Percentiles rank a stretch among this genome's conserved stretches.
Evolutionary conservation across 2,888 invertebrate genomes (phyloP).

Genomic region (Diaprepes abbreviatus): DNA sequence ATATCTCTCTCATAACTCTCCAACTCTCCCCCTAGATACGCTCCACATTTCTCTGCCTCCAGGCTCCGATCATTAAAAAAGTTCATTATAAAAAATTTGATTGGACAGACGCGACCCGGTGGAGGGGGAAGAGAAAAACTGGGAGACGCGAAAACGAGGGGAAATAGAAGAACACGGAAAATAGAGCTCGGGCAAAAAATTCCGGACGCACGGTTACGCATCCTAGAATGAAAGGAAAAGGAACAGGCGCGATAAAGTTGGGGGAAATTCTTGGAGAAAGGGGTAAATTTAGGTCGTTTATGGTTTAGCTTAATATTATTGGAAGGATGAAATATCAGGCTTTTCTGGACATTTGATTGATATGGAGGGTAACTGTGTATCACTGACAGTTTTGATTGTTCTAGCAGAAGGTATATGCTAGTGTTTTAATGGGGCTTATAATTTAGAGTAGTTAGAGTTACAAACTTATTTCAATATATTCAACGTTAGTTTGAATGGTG

Average conservation of each 20-base stretch:
- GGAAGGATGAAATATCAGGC: too few relatives aligned
- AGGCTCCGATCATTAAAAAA: constrained; percentile 49
- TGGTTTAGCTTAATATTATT: too few relatives aligned
- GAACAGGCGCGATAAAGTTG: constrained; percentile 50
- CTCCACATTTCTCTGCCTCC: constrained; percentile 38
- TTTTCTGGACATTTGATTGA: too few relatives aligned
- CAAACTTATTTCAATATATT: too few relatives aligned
- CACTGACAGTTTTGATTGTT: too few relatives aligned
- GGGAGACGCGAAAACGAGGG: constrained; percentile 34
- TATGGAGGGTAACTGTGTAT: too few relatives aligned
- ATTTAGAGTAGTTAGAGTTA: too few relatives aligned
- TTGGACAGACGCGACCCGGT: constrained; percentile 61
- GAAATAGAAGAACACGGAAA: constrained; percentile 49
- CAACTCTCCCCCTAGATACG: constrained; percentile 37
- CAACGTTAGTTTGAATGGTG: too few relatives aligned
- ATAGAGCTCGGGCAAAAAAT: constrained; percentile 45
- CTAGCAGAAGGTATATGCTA: too few relatives aligned
- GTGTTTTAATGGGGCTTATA: too few relatives aligned
- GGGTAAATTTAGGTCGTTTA: background rate
- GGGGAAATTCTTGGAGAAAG: constrained; percentile 45
- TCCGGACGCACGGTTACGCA: constrained; percentile 43
- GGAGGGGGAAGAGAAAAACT: constrained; percentile 36
- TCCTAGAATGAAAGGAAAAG: constrained; percentile 49
- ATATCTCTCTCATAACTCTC: background rate
- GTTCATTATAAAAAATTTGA: constrained; percentile 62